A percentile compares a stretch with the other conserved stretches of the same genome.
phyloP scores from a whole-genome alignment of 2,797 vertebrate species.

The Myotis findleyi region DNA sequence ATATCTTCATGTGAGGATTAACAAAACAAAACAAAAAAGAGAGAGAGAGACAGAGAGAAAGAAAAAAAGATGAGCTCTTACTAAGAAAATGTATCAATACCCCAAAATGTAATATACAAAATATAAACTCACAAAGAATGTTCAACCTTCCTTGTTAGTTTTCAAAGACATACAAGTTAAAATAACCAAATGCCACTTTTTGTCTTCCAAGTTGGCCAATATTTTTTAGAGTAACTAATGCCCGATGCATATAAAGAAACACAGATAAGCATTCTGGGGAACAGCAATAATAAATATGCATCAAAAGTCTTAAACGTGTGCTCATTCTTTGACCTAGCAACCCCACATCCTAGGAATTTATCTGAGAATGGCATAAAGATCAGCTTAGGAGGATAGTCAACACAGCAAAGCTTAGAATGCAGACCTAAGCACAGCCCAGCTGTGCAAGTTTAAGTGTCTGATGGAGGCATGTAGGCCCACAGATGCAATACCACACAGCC shows the following conservation, averaged over 20 bases:
- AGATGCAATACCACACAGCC: neutral
- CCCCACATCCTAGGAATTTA: neutral
- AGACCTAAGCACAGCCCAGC: neutral
- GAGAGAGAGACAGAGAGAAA: too few relatives aligned
- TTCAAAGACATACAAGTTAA: constrained; percentile 25
- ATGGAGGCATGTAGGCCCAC: neutral
- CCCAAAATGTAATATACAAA: neutral
- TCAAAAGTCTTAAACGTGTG: neutral
- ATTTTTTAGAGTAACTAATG: neutral
- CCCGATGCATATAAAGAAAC: neutral
- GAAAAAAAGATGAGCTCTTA: neutral
- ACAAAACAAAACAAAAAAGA: too few relatives aligned
- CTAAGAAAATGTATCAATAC: neutral
- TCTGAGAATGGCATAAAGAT: neutral
- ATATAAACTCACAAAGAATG: neutral
- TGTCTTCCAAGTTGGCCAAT: neutral
- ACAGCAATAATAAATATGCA: neutral
- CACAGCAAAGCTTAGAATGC: neutral
- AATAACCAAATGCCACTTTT: neutral
- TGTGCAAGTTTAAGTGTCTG: neutral
- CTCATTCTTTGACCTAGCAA: neutral
- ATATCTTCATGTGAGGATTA: too few relatives aligned
- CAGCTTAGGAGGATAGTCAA: neutral
- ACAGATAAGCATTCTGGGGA: neutral
- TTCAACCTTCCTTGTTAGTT: neutral